Conservation (phyloP, 2,888 invertebrate genomes). For the Torymus auratus region DNA sequence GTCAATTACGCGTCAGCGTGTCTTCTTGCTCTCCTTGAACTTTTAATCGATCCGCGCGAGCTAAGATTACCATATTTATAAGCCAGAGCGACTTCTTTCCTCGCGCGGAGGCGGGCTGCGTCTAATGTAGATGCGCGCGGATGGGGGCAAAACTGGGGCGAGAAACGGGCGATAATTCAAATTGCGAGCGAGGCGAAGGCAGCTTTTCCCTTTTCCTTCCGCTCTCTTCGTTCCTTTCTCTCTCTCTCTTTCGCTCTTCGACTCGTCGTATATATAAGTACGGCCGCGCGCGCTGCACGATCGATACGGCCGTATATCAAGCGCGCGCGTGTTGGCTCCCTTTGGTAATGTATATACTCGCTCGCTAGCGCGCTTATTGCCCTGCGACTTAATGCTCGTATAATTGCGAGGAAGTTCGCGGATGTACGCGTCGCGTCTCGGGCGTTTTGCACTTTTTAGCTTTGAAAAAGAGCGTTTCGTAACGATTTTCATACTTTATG, state of each 20-base stretch:
- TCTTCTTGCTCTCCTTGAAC: background rate
- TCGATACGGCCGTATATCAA: slow-evolving; percentile 6
- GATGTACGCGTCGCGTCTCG: too few species aligned
- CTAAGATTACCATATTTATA: slow-evolving; percentile 53
- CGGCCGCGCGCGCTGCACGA: background rate
- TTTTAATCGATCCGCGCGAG: slow-evolving; percentile 43
- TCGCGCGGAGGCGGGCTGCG: background rate
- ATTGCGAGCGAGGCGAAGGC: slow-evolving; percentile 6
- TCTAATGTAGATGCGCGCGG: background rate
- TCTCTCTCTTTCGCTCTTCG: too few species aligned
- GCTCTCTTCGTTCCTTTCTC: background rate
- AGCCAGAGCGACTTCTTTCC: slow-evolving; percentile 24
- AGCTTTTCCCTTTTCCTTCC: slow-evolving; percentile 1
- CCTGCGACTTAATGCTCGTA: too few species aligned
- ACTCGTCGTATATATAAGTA: too few species aligned
- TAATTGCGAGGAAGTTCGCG: too few species aligned
- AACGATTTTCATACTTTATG: too few species aligned
- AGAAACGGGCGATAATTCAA: slow-evolving; percentile 22
- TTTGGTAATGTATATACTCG: background rate
- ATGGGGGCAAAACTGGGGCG: slow-evolving; percentile 12
- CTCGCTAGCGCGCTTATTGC: too few species aligned
- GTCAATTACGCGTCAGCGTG: slow-evolving; percentile 40
- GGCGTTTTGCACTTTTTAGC: too few species aligned
- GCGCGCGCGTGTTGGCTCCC: background rate
- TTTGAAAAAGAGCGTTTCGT: too few species aligned